Percentiles rank a stretch among this genome's conserved stretches.
These are phyloP conservation scores for Mormyrus proboscirostris DNA, from an alignment of 2,797 vertebrate species.

Conservation along the genomic window DNA sequence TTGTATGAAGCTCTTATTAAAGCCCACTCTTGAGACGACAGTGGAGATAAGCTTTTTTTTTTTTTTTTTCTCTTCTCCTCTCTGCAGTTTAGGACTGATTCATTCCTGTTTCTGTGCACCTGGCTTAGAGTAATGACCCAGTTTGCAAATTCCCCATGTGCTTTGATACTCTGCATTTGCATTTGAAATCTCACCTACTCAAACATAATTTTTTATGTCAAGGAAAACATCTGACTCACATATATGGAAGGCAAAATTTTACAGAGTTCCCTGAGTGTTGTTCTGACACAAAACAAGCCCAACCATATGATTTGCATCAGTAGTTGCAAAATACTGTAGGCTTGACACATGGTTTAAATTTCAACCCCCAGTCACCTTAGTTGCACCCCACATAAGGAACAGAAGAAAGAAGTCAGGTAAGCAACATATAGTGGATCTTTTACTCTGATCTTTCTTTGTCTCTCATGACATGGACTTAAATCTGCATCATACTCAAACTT, in stretches of 20 bases:
- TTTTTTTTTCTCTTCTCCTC: constrained; percentile 3
- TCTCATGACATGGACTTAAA: constrained; percentile 32
- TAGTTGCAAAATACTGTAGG: constrained; percentile 33
- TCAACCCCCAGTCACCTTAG: constrained; percentile 29
- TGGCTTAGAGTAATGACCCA: constrained; percentile 39
- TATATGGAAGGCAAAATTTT: constrained; percentile 39
- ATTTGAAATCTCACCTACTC: constrained; percentile 50
- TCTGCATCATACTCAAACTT: constrained; percentile 33
- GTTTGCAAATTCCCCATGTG: constrained; percentile 40
- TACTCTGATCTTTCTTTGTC: constrained; percentile 29
- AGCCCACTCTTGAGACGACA: constrained; percentile 38
- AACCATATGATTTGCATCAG: constrained; percentile 42
- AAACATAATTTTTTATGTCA: constrained; percentile 41
- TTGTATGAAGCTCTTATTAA: constrained; percentile 21
- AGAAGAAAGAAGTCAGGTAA: constrained; percentile 24
- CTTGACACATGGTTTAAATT: not conserved
- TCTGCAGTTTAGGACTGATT: constrained; percentile 35
- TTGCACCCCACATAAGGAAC: constrained; percentile 23
- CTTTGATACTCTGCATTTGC: constrained; percentile 28
- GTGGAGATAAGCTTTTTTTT: constrained; percentile 36
- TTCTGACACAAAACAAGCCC: constrained; percentile 38
- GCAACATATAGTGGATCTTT: constrained; percentile 12
- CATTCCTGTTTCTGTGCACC: constrained; percentile 38
- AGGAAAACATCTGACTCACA: constrained; percentile 40
- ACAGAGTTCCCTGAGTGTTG: constrained; percentile 47